Evolutionary conservation across 2,113 vertebrate genomes (phyloP), one percentile per base, ranked within the genome.

Genomic region (Chionodraco myersi): DNA sequence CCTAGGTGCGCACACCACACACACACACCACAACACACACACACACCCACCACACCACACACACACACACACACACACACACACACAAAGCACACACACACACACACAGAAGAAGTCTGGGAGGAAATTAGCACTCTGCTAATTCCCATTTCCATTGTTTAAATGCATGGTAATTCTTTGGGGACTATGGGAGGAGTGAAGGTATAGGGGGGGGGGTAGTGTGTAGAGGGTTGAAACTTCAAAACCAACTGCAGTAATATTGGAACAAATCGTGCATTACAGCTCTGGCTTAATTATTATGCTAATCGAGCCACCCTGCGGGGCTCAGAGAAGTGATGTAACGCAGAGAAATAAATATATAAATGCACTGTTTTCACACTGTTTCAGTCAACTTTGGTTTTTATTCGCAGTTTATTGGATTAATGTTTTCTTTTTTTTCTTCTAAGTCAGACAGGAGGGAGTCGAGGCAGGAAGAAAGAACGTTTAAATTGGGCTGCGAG

Each of bases 241-340:
- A 83, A 84, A 90, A 83, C 64, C 58, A 30, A 77, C 78, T 65
- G 59, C 83, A 67, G 89, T 72, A 54, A 62, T 81, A 74, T 61
- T 82, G 81, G 77, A 85, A 82, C 81, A 80, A 86, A 82, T 80
- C 60, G 83, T 63, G 85, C 85, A 82, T 89, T 89, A 88, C 80
- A 58, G 76, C 80, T 47, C 73, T 2, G n/a, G 76, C 74, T 89
- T 92, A 86, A 88, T 90, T 90, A 91, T 91, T 91, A 93, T 92
- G 89, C 87, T 89, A 92, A 92, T 93, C 2, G 26, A 77, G 60
- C 59, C 45, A 45, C 87, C 89, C 3, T 41, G 48, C 26, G 5
- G 82, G 84, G 53, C 76, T 63, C 61, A 11, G 59, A 61, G 71
- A 56, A 84, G 71, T 90, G 88, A 93, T 92, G 90, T 85, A 93